phyloP scores from a whole-genome alignment of 2,888 invertebrate genomes.

The Athalia circularis region DNA sequence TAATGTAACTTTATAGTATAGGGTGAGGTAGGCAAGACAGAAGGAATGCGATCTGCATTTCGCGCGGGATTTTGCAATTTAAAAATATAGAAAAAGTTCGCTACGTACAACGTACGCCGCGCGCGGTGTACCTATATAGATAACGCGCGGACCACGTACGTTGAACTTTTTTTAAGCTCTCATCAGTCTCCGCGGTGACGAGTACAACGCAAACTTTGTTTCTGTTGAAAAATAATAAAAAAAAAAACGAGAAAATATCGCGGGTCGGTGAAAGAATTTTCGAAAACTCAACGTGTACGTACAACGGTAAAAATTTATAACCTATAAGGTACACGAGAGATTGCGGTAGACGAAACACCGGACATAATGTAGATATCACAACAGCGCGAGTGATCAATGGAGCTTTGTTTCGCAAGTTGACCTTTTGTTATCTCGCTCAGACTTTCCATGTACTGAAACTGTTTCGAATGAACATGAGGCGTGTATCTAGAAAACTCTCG shows the following conservation, averaged over 20 bases:
- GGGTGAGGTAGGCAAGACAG: neutral
- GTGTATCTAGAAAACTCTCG: neutral
- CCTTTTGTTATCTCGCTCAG: constrained; percentile 23
- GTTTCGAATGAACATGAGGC: neutral
- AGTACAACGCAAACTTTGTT: neutral
- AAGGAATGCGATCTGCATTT: constrained; percentile 17
- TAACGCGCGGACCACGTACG: neutral
- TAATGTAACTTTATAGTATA: neutral
- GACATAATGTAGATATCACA: neutral
- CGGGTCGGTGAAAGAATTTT: no score
- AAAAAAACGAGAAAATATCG: no score
- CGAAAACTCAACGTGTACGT: no score
- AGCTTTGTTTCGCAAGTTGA: constrained; percentile 27
- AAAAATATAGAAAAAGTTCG: neutral
- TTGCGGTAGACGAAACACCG: neutral
- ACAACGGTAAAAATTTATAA: neutral
- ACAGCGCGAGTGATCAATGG: neutral
- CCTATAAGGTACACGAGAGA: neutral
- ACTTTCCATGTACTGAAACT: neutral
- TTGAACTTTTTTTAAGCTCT: constrained; percentile 6
- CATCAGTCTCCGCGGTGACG: constrained; percentile 11
- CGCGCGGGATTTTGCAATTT: constrained; percentile 8
- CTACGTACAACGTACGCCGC: neutral
- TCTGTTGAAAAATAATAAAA: constrained; percentile 1
- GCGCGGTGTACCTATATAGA: neutral